Base-by-base conservation (phyloP, 2,113 vertebrate genomes). In the Triplophysa tibetana region DNA sequence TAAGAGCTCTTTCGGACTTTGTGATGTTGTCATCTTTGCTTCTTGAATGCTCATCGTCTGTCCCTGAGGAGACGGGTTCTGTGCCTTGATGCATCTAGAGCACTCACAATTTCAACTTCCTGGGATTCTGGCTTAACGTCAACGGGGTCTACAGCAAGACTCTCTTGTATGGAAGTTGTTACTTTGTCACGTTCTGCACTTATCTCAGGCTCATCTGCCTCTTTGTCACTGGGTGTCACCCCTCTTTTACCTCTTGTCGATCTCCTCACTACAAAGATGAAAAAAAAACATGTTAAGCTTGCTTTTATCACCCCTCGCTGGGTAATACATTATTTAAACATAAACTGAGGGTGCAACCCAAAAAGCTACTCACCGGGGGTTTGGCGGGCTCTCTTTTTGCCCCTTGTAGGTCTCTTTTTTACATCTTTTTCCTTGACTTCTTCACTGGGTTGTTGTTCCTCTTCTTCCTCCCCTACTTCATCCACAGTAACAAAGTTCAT, bases 401-500 rank as follows among this genome's bases (percentile, higher is more conserved):
- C n/a, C 64, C 67, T 75, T 73, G 60, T 26, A 29, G 10, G n/a
- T 17, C 17, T 76, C 67, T 56, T 80, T 52, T 81, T 76, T 13
- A 82, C 61, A 54, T 60, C 50, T 1, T 56, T 23, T 17, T 43
- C 74, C 26, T 67, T 68, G 48, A 69, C 63, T 19, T 68, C 66
- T 56, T 74, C 54, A 13, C 21, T 43, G 8, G 12, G 50, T 17
- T 41, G 43, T 50, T 54, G 84, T 41, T 72, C 87, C 29, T 95
- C 93, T 56, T 95, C 94, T 61, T 94, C 94, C 0, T 93, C 94
- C 9, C 93, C 92, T 8, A 96, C 91, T 81, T 95, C 94, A 24
- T 95, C 94, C 1, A 95, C 94, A 0, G 94, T 96, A 0, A 96
- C 91, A 33, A 96, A 95, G 84, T 92, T 94, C 0, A 94, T 95